These are phyloP conservation scores for Gephyroberyx darwinii DNA, from an alignment of 2,797 vertebrate species.

Conservation along the genomic window DNA sequence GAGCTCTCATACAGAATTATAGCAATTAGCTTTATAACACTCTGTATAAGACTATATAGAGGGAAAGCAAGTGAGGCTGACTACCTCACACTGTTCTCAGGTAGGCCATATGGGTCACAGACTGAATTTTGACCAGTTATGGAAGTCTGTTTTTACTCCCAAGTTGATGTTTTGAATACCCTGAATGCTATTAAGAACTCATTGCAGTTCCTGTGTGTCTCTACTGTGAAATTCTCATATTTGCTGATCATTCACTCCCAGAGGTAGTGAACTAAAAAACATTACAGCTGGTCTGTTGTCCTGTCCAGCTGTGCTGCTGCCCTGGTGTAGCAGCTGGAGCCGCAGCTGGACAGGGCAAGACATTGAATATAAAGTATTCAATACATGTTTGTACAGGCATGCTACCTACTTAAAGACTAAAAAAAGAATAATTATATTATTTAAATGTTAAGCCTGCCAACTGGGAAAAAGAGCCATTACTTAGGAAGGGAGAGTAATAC, in stretches of 20 bases:
- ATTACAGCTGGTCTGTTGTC: no score
- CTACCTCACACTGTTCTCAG: not conserved
- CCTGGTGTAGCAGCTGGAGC: not conserved
- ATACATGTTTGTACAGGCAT: conserved; percentile 19
- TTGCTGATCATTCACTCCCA: conserved; percentile 5
- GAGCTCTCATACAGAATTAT: not conserved
- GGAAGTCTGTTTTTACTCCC: not conserved
- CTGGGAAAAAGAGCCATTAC: conserved; percentile 23
- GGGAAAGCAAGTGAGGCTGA: not conserved
- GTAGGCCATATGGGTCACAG: conserved; percentile 1
- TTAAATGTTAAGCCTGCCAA: conserved; percentile 26
- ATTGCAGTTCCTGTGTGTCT: not conserved
- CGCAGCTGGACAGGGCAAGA: no score
- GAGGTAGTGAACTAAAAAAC: not conserved
- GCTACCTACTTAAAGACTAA: conserved; percentile 3
- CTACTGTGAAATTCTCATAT: not conserved
- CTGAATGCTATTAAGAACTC: not conserved
- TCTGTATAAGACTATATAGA: not conserved
- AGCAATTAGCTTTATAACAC: not conserved
- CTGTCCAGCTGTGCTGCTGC: not conserved
- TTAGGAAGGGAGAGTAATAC: conserved; percentile 24
- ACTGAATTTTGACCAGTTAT: not conserved
- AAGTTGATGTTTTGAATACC: not conserved
- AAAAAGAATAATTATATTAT: conserved; percentile 16
- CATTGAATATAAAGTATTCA: no score